Percentiles rank a stretch among this genome's conserved stretches.
Evolutionary conservation across 2,113 vertebrate genomes (phyloP).

Genomic region (Accipiter virgatus): DNA sequence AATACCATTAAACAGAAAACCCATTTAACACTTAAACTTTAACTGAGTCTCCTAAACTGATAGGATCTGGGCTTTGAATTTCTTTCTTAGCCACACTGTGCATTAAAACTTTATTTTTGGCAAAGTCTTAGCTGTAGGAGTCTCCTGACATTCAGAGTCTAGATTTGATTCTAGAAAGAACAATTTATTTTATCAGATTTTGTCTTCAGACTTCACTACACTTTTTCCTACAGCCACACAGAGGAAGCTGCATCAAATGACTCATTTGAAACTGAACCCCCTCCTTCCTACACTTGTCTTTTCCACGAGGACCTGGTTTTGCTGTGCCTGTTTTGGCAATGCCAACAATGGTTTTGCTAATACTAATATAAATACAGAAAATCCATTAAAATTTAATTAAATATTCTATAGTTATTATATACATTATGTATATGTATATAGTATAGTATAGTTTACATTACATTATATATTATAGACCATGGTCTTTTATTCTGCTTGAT

Average conservation of each 20-base stretch:
- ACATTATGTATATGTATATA: neutral
- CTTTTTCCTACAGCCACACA: neutral
- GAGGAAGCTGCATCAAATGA: neutral
- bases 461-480: neutral
- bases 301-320: neutral
- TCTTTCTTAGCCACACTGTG: neutral
- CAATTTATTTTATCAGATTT: neutral
- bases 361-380: neutral
- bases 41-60: neutral
- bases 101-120: neutral
- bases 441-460: neutral
- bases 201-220: neutral
- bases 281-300: neutral
- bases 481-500: neutral
- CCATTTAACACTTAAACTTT: neutral
- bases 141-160: neutral
- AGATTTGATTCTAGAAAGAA: neutral
- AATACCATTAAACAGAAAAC: neutral
- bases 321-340: fast-evolving
- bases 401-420: neutral
- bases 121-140: neutral
- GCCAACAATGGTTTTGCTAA: neutral
- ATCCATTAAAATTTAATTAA: neutral
- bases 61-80: neutral
- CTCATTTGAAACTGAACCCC: neutral